Evolutionary conservation across 2,888 invertebrate species (phyloP), one percentile per base, ranked within the genome.

Genomic region (Pomacea canaliculata): DNA sequence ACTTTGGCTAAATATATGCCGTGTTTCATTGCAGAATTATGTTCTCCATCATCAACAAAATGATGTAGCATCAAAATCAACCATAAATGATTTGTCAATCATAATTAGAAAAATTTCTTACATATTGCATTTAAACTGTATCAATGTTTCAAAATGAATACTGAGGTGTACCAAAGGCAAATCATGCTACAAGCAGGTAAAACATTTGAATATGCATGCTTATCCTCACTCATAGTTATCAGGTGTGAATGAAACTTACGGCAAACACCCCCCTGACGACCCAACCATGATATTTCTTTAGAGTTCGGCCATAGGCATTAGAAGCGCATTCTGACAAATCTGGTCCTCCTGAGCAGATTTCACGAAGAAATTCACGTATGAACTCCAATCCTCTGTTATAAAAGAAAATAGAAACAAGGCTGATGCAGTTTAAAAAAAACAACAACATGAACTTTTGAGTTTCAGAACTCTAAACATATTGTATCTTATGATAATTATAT

Each of bases 181-280:
- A 12, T 10, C 10, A 56, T 19, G 23, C 56, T 9, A 49, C 16
- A 51, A 56, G 12, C 49, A 49, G 48, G n/a, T n/a, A 70, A 49
- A 62, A 10, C 51, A 13, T 56, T 13, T 10, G 37, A 68, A 51
- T 19, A 12, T 16, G 9, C 9, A 10, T 27, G 12, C 49, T 19
- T 2, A 65, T 27, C 10, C 13, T 13, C 13, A 69, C 37, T 7
- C 0, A 13, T 13, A 69, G 16, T 56, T 16, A 56, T 56, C 16
- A 56, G 16, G 16, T 7, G 16, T 56, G 51, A 56, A 56, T 13
- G 16, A 65, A 71, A 86, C 89, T 87, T 82, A 91, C 91, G 68
- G 88, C 87, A 85, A 91, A 91, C 0, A 91, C 89, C 8, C 90
- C 90, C 63, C 90, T 81, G 7, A 91, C 89, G 48, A 91, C 90